phyloP scores from a whole-genome alignment of 2,113 vertebrate species.

The Rutilus rutilus region DNA sequence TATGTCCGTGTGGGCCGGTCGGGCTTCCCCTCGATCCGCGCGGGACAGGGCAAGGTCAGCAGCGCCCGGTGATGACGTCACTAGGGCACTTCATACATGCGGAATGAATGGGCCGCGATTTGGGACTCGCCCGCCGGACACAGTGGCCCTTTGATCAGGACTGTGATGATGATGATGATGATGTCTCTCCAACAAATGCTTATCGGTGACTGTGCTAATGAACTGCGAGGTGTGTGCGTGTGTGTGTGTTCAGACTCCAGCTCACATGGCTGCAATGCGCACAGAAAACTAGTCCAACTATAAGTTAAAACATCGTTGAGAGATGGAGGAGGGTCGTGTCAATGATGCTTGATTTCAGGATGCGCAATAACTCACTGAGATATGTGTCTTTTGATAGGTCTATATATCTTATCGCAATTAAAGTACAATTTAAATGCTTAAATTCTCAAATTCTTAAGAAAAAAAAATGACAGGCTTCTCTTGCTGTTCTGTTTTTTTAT shows the following conservation, averaged over 20 bases:
- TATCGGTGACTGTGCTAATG: slow-evolving; percentile 49
- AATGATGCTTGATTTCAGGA: not conserved
- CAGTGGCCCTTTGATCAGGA: slow-evolving; percentile 35
- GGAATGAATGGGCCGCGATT: not conserved
- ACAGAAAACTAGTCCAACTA: no score
- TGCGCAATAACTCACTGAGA: not conserved
- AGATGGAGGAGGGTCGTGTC: not conserved
- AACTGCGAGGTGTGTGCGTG: slow-evolving; percentile 12
- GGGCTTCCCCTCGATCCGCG: slow-evolving; percentile 75
- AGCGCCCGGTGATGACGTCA: slow-evolving; percentile 15
- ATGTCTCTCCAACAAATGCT: slow-evolving; percentile 44
- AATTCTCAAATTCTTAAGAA: no score
- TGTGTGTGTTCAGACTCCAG: no score
- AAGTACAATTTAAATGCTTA: no score
- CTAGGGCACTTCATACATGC: not conserved
- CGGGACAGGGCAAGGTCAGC: slow-evolving; percentile 85
- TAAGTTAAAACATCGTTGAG: no score
- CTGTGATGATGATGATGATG: slow-evolving; percentile 29
- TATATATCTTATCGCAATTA: no score
- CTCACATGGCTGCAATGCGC: no score
- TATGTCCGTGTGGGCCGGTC: slow-evolving; percentile 83
- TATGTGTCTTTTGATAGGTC: no score
- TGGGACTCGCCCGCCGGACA: not conserved
- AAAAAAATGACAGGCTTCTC: not conserved
- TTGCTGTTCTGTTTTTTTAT: not conserved